A percentile compares a stretch with the other conserved stretches of the same genome.
These are phyloP conservation scores for Aphis gossypii DNA, from an alignment of 1,140 invertebrate species.

Conservation along the genomic window DNA sequence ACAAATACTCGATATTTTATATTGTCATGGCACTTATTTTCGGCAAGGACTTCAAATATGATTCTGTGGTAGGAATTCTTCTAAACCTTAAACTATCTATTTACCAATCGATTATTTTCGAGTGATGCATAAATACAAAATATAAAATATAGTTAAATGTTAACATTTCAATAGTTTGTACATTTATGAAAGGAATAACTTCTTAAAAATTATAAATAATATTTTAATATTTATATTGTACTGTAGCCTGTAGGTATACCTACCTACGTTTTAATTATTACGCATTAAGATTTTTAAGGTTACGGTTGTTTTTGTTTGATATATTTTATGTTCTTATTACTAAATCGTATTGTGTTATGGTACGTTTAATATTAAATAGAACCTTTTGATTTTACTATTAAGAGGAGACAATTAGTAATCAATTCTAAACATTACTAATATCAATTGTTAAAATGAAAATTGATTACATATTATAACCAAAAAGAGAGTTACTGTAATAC, in stretches of 20 bases:
- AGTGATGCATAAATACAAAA: background rate
- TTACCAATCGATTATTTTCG: background rate
- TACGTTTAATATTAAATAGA: background rate
- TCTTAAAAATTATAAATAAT: background rate
- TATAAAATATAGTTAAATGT: background rate
- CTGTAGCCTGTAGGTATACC: too few species aligned
- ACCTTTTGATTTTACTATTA: background rate
- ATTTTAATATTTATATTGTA: too few species aligned
- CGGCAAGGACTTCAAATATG: background rate
- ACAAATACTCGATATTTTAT: background rate
- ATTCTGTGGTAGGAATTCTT: background rate
- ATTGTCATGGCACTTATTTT: background rate
- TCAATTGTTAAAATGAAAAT: constrained; percentile 40
- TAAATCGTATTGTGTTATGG: background rate
- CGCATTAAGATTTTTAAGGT: background rate
- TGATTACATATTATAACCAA: background rate
- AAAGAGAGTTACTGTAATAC: background rate
- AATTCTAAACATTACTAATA: background rate
- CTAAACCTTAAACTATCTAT: constrained; percentile 13
- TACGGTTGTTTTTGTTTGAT: background rate
- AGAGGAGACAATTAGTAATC: background rate
- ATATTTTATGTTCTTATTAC: background rate
- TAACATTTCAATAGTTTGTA: background rate
- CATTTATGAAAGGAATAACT: background rate
- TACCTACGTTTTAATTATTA: background rate